Percentiles rank a stretch among this genome's conserved stretches.
These are phyloP conservation scores for Heliconius hortense DNA, from an alignment of 2,888 invertebrate species.

Conservation along the genomic window DNA sequence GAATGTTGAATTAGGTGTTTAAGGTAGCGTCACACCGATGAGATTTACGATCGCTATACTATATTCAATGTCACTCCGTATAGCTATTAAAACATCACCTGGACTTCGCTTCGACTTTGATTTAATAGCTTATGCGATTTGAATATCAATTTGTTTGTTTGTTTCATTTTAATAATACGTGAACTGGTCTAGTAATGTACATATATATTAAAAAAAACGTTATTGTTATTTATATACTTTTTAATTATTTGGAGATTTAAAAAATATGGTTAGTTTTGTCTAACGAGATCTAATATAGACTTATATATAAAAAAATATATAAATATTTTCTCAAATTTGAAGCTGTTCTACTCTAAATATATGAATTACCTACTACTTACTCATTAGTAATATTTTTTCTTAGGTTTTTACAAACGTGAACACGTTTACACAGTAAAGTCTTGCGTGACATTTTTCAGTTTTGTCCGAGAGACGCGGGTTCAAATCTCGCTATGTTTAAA, in stretches of 20 bases:
- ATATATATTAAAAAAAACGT: neutral
- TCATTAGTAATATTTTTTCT: too few species aligned
- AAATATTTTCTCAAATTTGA: neutral
- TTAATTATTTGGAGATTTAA: too few species aligned
- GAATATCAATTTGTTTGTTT: neutral
- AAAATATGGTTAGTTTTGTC: too few species aligned
- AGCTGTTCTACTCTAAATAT: neutral
- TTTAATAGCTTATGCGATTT: conserved; percentile 8
- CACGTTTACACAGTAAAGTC: too few species aligned
- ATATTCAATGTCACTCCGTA: conserved; percentile 22
- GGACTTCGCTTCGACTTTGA: neutral
- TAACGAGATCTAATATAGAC: too few species aligned
- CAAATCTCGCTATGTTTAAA: neutral
- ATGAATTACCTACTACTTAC: too few species aligned
- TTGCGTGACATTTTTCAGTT: too few species aligned
- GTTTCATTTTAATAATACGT: neutral
- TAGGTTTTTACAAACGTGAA: too few species aligned
- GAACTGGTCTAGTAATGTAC: neutral
- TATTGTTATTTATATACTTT: neutral
- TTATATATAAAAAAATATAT: neutral
- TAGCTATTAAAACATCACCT: neutral
- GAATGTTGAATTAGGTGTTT: conserved; percentile 55
- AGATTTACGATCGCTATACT: conserved; percentile 27
- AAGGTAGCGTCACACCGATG: conserved; percentile 46
- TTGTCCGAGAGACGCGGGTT: too few species aligned